Evolutionary conservation across 2,113 vertebrate species (phyloP).

Genomic region (Epinephelus fuscoguttatus): DNA sequence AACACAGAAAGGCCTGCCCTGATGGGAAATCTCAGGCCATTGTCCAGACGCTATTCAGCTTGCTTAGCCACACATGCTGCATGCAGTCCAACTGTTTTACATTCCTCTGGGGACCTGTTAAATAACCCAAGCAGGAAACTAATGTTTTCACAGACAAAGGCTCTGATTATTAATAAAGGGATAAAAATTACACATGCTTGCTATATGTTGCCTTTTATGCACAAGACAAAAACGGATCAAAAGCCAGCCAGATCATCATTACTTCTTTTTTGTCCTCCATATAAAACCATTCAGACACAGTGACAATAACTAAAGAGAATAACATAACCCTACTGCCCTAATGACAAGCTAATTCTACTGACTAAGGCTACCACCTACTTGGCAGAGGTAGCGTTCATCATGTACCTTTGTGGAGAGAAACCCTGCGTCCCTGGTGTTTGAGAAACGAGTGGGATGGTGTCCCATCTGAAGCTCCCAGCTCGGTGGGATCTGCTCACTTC

Average conservation of each 20-base stretch:
- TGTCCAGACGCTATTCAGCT: constrained; percentile 16
- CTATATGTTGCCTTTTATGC: neutral
- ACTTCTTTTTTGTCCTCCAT: neutral
- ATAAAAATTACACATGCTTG: neutral
- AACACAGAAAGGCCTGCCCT: constrained; percentile 4
- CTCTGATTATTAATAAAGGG: neutral
- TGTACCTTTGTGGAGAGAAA: constrained; percentile 24
- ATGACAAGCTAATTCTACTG: neutral
- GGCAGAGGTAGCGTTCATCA: constrained; percentile 22
- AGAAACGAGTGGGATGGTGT: constrained; percentile 33
- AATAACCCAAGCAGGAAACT: neutral
- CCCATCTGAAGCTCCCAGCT: constrained; percentile 43
- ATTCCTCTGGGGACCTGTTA: constrained; percentile 12
- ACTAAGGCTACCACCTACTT: constrained; percentile 32
- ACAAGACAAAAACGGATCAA: neutral
- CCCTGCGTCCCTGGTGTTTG: constrained; percentile 17
- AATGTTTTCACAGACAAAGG: neutral
- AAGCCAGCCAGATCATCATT: neutral
- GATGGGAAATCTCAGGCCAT: constrained; percentile 14
- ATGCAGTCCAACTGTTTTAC: constrained; percentile 1
- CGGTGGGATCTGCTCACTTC: constrained; percentile 42
- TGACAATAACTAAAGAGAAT: neutral
- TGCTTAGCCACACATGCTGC: constrained; percentile 21
- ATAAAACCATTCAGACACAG: neutral
- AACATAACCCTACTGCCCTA: neutral